A percentile compares a stretch with the other conserved stretches of the same genome.
phyloP scores from a whole-genome alignment of 2,888 invertebrate species.

The Thyatira batis region DNA sequence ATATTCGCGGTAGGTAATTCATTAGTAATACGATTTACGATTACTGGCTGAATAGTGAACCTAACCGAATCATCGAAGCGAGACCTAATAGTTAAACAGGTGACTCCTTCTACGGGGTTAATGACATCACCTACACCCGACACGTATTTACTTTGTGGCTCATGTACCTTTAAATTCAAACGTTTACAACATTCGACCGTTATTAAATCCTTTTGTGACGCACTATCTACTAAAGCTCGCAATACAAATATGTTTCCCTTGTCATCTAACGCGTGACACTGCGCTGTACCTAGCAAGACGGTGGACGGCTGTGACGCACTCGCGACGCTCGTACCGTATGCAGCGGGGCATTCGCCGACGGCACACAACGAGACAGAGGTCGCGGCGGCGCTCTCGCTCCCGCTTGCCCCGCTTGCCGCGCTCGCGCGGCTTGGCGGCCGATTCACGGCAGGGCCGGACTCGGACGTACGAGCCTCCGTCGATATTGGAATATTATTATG shows the following conservation, averaged over 20 bases:
- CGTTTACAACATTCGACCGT: slow-evolving; percentile 9
- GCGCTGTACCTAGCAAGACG: background rate
- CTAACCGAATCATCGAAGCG: slow-evolving; percentile 10
- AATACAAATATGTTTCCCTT: background rate
- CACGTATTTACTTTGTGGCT: background rate
- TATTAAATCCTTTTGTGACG: slow-evolving; percentile 15
- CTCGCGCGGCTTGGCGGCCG: no score
- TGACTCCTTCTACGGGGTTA: slow-evolving; percentile 6
- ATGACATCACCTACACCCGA: slow-evolving; percentile 14
- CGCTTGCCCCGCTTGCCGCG: no score
- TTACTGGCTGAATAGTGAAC: slow-evolving; percentile 10
- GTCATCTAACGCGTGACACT: background rate
- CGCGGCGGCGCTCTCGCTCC: no score
- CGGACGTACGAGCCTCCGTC: no score
- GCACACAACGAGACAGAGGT: no score
- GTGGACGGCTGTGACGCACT: background rate
- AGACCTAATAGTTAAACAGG: slow-evolving; percentile 8
- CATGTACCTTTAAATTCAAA: slow-evolving; percentile 6
- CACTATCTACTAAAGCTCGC: slow-evolving; percentile 13
- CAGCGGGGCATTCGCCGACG: no score
- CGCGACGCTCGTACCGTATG: background rate
- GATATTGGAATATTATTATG: no score
- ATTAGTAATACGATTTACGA: slow-evolving; percentile 16
- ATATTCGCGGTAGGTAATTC: slow-evolving; percentile 11
- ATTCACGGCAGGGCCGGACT: no score